Evolutionary conservation across 2,797 vertebrate genomes (phyloP), one percentile per base, ranked within the genome.

Genomic region (Paramormyrops hopkinsi): DNA sequence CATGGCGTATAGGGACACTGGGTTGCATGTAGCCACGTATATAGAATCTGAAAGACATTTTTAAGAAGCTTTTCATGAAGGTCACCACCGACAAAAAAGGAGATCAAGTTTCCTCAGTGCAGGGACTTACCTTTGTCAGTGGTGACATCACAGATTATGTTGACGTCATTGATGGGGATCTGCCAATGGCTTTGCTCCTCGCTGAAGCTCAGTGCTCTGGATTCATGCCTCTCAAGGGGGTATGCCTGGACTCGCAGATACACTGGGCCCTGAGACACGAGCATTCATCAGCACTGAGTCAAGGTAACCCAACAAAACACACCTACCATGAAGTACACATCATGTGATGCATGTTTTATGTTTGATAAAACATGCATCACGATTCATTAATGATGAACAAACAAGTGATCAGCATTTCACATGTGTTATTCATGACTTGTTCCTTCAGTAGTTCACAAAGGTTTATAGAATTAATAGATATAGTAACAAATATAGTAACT

Each of bases 151-250:
- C 97, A 99, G 93, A 99, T 92, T 8, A 99, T 94, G 94, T 99
- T 99, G 91, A 97, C 93, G 94, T 99, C 97, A 83, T 95, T 96
- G 93, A 99, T 93, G 86, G 98, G 98, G 91, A 99, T 94, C 11
- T 95, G 97, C 98, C 98, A 99, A 93, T 96, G 97, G 12, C 96
- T 94, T 22, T 95, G 96, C 91, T 99, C 97, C 92, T 99, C 98
- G 0, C 95, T 97, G 92, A 99, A 99, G 90, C 92, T 98, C 92
- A 98, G 90, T n/a, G 97, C 95, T 89, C 99, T 94, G 89, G 96
- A 95, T 92, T 99, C 98, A 46, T 95, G 95, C 41, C 97, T 94
- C 91, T 97, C 96, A 90, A 97, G 76, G 17, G 97, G 96, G 93
- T 96, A 96, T 37, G 94, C 92, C 93, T 99, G 97, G 86, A 99